These are phyloP conservation scores for Zele albiditarsus DNA, from an alignment of 2,888 invertebrate genomes.

Conservation along the genomic window DNA sequence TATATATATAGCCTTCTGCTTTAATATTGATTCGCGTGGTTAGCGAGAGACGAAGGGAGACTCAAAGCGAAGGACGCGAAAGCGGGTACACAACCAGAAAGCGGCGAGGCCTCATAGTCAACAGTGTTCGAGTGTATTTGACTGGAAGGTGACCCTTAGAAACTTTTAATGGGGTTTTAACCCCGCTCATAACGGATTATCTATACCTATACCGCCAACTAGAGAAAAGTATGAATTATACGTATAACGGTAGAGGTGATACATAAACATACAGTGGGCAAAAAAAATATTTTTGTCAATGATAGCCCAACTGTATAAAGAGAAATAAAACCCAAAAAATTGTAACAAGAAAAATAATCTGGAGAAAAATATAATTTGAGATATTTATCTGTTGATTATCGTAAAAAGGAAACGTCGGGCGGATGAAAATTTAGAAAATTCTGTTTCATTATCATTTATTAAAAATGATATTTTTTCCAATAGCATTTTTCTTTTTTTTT, in stretches of 20 bases:
- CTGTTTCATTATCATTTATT: too few species aligned
- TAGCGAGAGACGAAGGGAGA: slow-evolving; percentile 42
- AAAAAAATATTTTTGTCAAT: not conserved
- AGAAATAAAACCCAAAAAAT: too few species aligned
- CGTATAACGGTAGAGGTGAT: not conserved
- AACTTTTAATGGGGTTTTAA: slow-evolving; percentile 60
- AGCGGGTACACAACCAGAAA: not conserved
- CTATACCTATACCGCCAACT: not conserved
- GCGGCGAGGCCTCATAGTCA: slow-evolving; percentile 33
- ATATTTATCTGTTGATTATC: too few species aligned
- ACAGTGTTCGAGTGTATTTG: slow-evolving; percentile 63
- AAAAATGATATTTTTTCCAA: not conserved
- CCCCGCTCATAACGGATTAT: not conserved
- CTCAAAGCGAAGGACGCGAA: slow-evolving; percentile 25
- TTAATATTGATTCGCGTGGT: slow-evolving; percentile 56
- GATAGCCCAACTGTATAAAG: too few species aligned
- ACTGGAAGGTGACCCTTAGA: slow-evolving; percentile 64
- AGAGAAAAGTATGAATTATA: not conserved
- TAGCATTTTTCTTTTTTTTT: too few species aligned
- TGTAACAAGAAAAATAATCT: too few species aligned
- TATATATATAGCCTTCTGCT: not conserved
- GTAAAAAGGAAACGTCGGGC: too few species aligned
- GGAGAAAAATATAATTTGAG: too few species aligned
- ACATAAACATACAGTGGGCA: not conserved
- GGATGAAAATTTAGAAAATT: too few species aligned